phyloP scores from a whole-genome alignment of 1,140 invertebrate species.

The Pissodes strobi region DNA sequence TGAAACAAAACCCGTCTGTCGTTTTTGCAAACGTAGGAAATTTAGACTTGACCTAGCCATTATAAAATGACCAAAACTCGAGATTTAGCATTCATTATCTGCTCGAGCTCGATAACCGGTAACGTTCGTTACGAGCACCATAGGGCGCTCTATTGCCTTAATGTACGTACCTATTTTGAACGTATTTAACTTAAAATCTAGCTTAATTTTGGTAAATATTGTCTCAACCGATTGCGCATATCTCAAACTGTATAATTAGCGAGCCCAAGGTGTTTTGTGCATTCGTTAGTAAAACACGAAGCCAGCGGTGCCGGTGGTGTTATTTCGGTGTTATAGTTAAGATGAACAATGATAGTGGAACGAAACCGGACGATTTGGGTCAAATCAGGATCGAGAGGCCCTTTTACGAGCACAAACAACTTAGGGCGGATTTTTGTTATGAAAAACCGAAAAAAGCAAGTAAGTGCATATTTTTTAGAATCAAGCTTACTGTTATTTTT shows the following conservation, averaged over 20 bases:
- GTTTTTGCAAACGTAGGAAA: no score
- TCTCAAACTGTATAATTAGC: background rate
- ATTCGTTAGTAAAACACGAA: background rate
- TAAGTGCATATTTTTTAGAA: no score
- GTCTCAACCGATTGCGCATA: conserved; percentile 4
- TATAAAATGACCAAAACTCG: no score
- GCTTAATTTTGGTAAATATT: background rate
- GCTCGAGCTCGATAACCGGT: no score
- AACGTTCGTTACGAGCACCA: no score
- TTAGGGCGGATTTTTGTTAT: conserved; percentile 66
- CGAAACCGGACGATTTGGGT: conserved; percentile 7
- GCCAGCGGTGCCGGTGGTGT: background rate
- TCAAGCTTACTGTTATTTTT: no score
- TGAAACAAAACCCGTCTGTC: no score
- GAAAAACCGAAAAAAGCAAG: conserved; percentile 61
- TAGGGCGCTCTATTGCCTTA: no score
- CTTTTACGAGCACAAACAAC: conserved; percentile 65
- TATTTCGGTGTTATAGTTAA: background rate
- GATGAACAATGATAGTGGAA: background rate
- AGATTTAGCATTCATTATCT: no score
- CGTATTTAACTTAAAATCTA: no score
- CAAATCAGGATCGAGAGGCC: conserved; percentile 56
- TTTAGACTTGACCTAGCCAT: no score
- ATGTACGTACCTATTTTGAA: no score
- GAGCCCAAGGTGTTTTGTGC: background rate